Conservation (phyloP, 2,113 vertebrate species). For the Microcebus lehilahytsara region DNA sequence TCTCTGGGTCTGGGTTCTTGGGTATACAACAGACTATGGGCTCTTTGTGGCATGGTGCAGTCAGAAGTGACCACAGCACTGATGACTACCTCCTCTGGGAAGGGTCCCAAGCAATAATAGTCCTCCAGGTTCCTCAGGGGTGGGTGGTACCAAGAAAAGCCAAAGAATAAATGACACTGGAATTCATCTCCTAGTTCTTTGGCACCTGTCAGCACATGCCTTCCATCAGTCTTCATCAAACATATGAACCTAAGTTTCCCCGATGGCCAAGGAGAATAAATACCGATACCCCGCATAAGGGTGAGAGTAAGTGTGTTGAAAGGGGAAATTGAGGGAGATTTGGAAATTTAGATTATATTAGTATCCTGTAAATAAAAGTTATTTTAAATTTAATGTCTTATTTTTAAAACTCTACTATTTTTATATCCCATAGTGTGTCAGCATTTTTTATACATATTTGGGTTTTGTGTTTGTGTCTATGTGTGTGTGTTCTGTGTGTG, state of each 20-base stretch:
- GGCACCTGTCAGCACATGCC: not conserved
- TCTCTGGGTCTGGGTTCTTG: not conserved
- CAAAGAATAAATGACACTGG: not conserved
- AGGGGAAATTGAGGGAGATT: not conserved
- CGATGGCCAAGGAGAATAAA: not conserved
- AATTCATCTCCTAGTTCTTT: not conserved
- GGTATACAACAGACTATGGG: not conserved
- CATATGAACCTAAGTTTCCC: not conserved
- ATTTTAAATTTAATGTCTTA: not conserved
- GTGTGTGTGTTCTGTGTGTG: not conserved
- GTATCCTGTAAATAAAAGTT: not conserved
- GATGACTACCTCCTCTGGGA: not conserved
- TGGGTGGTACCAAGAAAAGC: not conserved
- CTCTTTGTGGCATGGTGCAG: not conserved
- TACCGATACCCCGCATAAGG: not conserved
- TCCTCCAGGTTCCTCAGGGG: not conserved
- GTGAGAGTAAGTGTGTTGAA: not conserved
- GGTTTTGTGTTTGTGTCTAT: not conserved
- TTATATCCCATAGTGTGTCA: not conserved
- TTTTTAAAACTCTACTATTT: slow-evolving; percentile 14
- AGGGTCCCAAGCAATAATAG: not conserved
- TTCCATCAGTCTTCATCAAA: not conserved
- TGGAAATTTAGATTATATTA: not conserved
- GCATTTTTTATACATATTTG: not conserved
- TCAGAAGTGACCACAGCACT: not conserved